phyloP scores from a whole-genome alignment of 2,888 invertebrate genomes.

The Idaea biselata region DNA sequence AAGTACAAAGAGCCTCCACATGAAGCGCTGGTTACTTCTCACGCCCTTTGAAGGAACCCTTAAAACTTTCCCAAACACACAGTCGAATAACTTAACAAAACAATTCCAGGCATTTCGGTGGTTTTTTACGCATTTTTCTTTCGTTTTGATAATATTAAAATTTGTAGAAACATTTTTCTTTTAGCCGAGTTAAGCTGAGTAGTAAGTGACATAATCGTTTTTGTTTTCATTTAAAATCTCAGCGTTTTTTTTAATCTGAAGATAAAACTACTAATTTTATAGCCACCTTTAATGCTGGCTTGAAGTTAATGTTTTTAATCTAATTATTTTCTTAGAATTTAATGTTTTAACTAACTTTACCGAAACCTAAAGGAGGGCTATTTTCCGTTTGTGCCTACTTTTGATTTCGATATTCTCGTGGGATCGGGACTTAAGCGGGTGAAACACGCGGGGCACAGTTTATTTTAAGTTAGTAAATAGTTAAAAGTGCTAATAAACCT shows the following conservation, averaged over 20 bases:
- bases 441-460: too few species aligned
- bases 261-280: background rate
- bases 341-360: too few species aligned
- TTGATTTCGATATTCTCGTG: too few species aligned
- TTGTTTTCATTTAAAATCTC: too few species aligned
- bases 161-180: background rate
- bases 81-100: background rate
- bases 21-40: background rate
- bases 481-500: too few species aligned
- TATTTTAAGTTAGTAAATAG: too few species aligned
- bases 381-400: too few species aligned
- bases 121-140: background rate
- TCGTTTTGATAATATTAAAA: background rate
- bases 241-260: background rate
- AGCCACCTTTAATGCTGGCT: background rate
- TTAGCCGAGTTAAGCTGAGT: background rate
- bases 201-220: background rate
- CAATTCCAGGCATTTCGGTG: background rate
- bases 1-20: background rate
- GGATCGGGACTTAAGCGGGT: too few species aligned
- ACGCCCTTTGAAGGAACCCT: background rate
- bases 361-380: too few species aligned
- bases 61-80: background rate
- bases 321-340: too few species aligned
- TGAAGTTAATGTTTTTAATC: too few species aligned